Evolutionary conservation across 2,113 vertebrate species (phyloP).

Genomic region (Trogon surrucura): DNA sequence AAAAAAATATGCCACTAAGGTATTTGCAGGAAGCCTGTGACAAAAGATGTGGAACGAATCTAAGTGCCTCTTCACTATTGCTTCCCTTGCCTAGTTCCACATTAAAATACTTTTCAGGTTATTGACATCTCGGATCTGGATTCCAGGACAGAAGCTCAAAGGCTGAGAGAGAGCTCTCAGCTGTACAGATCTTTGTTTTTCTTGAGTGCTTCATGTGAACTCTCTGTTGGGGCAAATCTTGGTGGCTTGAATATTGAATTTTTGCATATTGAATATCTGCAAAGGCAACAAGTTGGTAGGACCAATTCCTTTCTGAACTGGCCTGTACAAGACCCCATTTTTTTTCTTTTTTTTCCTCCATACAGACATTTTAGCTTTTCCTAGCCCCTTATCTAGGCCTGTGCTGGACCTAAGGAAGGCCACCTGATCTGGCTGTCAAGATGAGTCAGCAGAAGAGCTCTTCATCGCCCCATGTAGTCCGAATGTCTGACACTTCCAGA

Average conservation of each 20-base stretch:
- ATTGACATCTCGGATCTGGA: neutral
- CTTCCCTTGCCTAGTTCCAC: neutral
- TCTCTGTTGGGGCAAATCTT: neutral
- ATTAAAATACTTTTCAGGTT: neutral
- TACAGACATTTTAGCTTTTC: neutral
- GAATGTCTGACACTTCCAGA: neutral
- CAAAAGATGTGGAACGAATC: neutral
- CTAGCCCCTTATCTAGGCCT: neutral
- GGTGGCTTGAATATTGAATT: neutral
- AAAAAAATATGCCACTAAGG: neutral
- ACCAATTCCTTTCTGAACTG: neutral
- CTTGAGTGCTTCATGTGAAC: neutral
- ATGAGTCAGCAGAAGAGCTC: constrained; percentile 20
- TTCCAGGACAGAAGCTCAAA: neutral
- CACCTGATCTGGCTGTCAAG: neutral
- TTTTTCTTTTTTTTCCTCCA: neutral
- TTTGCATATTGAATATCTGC: neutral
- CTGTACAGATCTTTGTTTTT: neutral
- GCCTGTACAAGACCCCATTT: neutral
- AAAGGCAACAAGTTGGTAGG: neutral
- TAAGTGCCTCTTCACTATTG: neutral
- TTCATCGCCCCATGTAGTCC: neutral
- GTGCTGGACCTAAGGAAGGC: neutral
- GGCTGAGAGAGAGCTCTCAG: neutral
- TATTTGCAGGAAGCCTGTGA: neutral